Evolutionary conservation across 2,797 vertebrate genomes (phyloP).

Genomic region (Malurus leucopterus): DNA sequence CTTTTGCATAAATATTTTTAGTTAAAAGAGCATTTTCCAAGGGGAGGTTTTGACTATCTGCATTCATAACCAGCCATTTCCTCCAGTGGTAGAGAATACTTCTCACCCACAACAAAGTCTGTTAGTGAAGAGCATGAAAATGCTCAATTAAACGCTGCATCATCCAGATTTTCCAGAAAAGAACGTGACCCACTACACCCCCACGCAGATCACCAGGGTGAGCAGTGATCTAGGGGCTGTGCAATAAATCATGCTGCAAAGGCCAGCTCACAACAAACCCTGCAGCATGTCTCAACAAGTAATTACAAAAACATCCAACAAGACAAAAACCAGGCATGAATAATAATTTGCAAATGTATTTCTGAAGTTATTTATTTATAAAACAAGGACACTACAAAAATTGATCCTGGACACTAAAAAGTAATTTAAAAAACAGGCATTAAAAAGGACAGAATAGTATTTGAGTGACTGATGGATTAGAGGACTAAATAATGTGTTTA

Average conservation of each 20-base stretch:
- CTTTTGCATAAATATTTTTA: neutral
- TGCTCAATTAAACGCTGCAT: neutral
- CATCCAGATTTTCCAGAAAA: neutral
- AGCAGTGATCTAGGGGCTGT: fast-evolving
- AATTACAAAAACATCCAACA: neutral
- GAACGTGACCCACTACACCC: fast-evolving
- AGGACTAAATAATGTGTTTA: neutral
- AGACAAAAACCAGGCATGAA: neutral
- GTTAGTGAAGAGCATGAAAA: neutral
- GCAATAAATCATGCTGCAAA: neutral
- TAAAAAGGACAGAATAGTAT: neutral
- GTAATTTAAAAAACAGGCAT: neutral
- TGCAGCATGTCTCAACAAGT: neutral
- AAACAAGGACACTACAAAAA: neutral
- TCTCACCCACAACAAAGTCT: neutral
- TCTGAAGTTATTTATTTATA: neutral
- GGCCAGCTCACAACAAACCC: neutral
- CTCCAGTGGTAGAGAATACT: neutral
- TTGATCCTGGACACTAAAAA: neutral
- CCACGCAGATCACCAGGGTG: neutral
- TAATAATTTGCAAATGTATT: neutral
- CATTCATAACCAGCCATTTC: neutral
- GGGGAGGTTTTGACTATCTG: neutral
- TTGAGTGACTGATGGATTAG: neutral
- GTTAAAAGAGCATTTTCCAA: neutral